Evolutionary conservation across 2,113 vertebrate genomes (phyloP), one percentile per base, ranked within the genome.

Genomic region (Bostrychus sinensis): DNA sequence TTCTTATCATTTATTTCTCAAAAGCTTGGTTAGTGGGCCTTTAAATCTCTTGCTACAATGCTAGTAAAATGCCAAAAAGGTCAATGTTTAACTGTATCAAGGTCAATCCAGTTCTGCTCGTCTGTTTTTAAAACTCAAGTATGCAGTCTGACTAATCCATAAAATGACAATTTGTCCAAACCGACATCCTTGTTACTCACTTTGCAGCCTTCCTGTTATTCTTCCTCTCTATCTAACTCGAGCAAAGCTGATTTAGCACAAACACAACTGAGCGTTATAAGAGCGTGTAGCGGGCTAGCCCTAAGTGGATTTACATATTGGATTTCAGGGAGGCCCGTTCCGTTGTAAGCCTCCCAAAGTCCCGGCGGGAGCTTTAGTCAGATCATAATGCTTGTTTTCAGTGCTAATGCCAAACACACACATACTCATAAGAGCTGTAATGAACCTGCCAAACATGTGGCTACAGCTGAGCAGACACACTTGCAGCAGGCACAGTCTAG

Each of bases 281-380:
- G 70, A 65, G 63, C 45, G 65, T 70, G 70, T 93, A 2, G 93
- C 93, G 88, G 91, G 89, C 91, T 89, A 32, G 84, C 69, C 56
- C 74, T 91, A 89, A 87, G 87, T 89, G 87, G 89, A 91, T 92
- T 92, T 93, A 85, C 89, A 91, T 91, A 91, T 90, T 91, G 88
- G 83, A 91, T 91, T 91, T 91, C 86, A 82, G 72, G 60, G 73
- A 82, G 83, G 84, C 70, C 80, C 73, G 19, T 80, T 83, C 83
- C 51, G 72, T 72, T 78, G 75, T 88, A 87, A 92, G 85, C 83
- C 81, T 80, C 73, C 32, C 43, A 67, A 80, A 77, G 75, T 91
- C 90, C 91, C 85, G 75, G 67, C 19, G 75, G 87, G 88, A 84
- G 84, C 84, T 89, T 90, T 85, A 90, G 82, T 81, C 81, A 50